Base-by-base conservation (phyloP, 1,140 invertebrate genomes). In the Plutomurus gul region DNA sequence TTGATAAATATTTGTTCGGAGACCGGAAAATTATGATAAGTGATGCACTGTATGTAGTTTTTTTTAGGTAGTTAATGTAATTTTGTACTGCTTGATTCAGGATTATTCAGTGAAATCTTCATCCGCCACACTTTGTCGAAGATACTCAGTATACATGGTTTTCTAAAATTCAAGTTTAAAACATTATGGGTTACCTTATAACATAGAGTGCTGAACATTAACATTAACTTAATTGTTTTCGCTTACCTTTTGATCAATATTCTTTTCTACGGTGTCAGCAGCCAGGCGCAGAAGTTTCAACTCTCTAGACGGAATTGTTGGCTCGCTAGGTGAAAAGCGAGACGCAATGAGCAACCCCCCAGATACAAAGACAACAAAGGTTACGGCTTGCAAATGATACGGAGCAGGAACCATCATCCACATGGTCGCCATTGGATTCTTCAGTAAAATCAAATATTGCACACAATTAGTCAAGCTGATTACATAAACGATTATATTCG, bases 121-220 rank as follows among this genome's bases (percentile, higher is more conserved):
- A 30, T 88, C 88, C 22, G 86, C 86, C 27, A 89, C 86, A 84
- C 87, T 88, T 82, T 89, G 88, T 40, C 86, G 84, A 33, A 89
- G 82, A 81, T 89, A 89, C 27, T 88, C 87, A 51, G 85, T 81
- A 79, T 89, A 89, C 30, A 89, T 76, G 18, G 33, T 78, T 33
- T 84, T 85, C 86, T 88, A 86, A 85, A 88, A 85, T 75, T 78
- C 82, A 84, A 78, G 76, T 33, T 27, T 22, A 5, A 73, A 71
- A 37, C 13, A 2, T 77, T 43, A 7, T 11, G 51, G 7, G 11
- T 13, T 8, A 75, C 40, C 13, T 10, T 36, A 4, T 18, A 49
- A 40, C 22, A 56, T 39, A 74, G 3, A n/a, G n/a, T n/a, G n/a
- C n/a, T n/a, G n/a, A n/a, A n/a, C n/a, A n/a, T 73, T 20, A 33